These are phyloP conservation scores for Emydoidea blandingii DNA, from an alignment of 2,797 vertebrate species.

Conservation along the genomic window DNA sequence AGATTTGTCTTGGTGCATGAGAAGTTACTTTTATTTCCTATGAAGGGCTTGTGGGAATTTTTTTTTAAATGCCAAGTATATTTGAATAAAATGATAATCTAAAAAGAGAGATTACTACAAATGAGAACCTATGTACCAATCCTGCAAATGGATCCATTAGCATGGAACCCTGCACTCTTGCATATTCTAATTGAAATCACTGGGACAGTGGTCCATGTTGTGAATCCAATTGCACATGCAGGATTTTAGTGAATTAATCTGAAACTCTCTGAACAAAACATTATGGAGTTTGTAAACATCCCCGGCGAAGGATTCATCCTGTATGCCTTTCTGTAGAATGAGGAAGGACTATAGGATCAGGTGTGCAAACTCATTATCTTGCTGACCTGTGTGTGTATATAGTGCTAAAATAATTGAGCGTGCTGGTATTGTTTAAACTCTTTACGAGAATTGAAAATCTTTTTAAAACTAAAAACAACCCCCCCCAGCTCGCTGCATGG, in stretches of 20 bases:
- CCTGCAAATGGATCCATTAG: background rate
- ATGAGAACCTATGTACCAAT: background rate
- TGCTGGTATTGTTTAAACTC: background rate
- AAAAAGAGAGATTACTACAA: background rate
- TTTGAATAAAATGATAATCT: background rate
- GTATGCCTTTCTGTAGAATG: background rate
- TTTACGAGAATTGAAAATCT: background rate
- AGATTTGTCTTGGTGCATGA: background rate
- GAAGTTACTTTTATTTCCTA: rapidly evolving
- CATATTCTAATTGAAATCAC: background rate
- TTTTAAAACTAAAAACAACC: background rate
- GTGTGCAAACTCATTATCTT: background rate
- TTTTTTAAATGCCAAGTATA: background rate
- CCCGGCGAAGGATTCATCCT: background rate
- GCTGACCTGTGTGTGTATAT: background rate
- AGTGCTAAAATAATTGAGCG: background rate
- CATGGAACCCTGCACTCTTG: background rate
- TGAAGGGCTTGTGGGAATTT: background rate
- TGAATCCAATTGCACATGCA: background rate
- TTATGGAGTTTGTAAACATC: background rate
- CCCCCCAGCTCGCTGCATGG: background rate
- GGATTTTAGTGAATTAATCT: background rate
- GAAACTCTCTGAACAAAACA: background rate
- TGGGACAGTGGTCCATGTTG: rapidly evolving
- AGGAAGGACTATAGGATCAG: background rate